A percentile compares a stretch with the other conserved stretches of the same genome.
Conservation (phyloP, 1,140 invertebrate species). For the Magallana angulata region DNA sequence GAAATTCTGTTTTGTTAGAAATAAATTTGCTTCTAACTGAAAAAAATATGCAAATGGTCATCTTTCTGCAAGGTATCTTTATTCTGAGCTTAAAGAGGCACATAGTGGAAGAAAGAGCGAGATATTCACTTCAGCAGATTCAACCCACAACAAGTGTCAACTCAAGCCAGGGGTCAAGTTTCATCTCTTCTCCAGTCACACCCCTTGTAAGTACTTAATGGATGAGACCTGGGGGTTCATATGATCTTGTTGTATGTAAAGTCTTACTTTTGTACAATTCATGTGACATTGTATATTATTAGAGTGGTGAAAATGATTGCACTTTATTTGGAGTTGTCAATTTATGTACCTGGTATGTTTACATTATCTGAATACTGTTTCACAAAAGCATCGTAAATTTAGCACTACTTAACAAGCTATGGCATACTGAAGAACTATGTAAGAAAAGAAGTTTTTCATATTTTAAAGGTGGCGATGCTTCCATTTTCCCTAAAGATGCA, state of each 20-base stretch:
- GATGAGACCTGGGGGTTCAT: too few species aligned
- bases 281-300: too few species aligned
- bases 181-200: constrained; percentile 92
- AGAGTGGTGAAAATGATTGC: too few species aligned
- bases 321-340: too few species aligned
- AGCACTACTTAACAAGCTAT: too few species aligned
- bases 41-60: background rate
- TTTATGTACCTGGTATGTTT: too few species aligned
- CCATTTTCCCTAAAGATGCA: constrained; percentile 85
- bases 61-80: constrained; percentile 68
- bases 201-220: constrained; percentile 84
- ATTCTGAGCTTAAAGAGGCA: constrained; percentile 67
- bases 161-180: constrained; percentile 85
- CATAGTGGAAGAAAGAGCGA: constrained; percentile 61
- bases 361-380: too few species aligned
- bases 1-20: background rate
- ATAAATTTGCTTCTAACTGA: background rate
- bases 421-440: background rate
- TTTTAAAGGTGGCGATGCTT: constrained; percentile 88
- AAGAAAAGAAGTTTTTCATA: background rate
- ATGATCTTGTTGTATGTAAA: too few species aligned
- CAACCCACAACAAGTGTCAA: constrained; percentile 57
- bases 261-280: too few species aligned
- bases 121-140: constrained; percentile 60
- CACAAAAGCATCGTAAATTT: too few species aligned